phyloP scores from a whole-genome alignment of 2,888 invertebrate species.

The Polylopha cassiicola region DNA sequence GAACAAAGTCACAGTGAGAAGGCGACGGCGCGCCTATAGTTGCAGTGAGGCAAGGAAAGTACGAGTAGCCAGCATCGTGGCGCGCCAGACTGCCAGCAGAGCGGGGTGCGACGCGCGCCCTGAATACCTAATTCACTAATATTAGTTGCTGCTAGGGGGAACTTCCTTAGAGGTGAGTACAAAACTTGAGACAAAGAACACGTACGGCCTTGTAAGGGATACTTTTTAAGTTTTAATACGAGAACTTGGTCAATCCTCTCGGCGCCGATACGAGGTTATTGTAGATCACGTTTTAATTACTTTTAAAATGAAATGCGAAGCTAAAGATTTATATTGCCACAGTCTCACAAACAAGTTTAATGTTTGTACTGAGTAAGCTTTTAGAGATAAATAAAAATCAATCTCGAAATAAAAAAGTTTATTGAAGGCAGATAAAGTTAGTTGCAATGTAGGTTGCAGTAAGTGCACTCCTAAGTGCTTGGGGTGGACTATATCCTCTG shows the following conservation, averaged over 20 bases:
- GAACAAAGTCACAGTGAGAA: constrained; percentile 21
- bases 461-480: constrained; percentile 31
- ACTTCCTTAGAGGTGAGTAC: constrained; percentile 68
- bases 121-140: constrained; percentile 76
- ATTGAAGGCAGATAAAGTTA: constrained; percentile 19
- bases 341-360: too few relatives aligned
- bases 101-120: constrained; percentile 60
- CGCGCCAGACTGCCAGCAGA: constrained; percentile 45
- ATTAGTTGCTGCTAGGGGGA: constrained; percentile 66
- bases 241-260: constrained; percentile 37
- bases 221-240: constrained; percentile 62
- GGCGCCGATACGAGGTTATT: constrained; percentile 21
- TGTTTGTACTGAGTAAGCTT: too few relatives aligned
- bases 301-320: background rate
- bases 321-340: too few relatives aligned
- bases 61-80: constrained; percentile 12
- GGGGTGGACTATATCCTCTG: constrained; percentile 25
- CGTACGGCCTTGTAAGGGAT: constrained; percentile 61
- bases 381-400: too few relatives aligned
- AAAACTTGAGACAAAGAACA: constrained; percentile 72
- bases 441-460: constrained; percentile 28
- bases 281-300: constrained; percentile 14
- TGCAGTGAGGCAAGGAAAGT: too few relatives aligned
- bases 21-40: constrained; percentile 20
- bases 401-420: constrained; percentile 15